Evolutionary conservation across 2,113 vertebrate genomes (phyloP).

Genomic region (Anolis sagrei): DNA sequence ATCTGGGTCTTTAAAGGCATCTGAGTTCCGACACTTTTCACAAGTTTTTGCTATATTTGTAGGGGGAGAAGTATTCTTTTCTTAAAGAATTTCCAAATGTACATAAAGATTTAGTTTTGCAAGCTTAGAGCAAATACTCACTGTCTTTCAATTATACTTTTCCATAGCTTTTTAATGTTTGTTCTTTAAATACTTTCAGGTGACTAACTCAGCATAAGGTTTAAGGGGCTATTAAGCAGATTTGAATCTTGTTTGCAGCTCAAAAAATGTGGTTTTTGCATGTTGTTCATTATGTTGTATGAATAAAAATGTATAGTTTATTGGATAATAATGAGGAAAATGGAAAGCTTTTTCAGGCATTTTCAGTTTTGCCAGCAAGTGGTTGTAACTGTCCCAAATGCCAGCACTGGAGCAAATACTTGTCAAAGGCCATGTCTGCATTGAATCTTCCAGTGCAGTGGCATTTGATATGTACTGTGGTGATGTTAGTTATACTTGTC

Average conservation of each 20-base stretch:
- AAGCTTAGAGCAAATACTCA: conserved; percentile 24
- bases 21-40: no score
- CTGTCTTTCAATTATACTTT: conserved; percentile 40
- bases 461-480: not conserved
- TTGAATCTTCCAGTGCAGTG: not conserved
- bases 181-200: conserved; percentile 41
- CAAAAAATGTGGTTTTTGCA: conserved; percentile 56
- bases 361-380: conserved; percentile 37
- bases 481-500: no score
- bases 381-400: not conserved
- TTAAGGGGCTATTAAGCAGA: conserved; percentile 65
- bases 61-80: no score
- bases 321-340: conserved; percentile 56
- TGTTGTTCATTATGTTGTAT: conserved; percentile 59
- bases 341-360: conserved; percentile 12
- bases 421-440: not conserved
- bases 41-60: no score
- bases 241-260: conserved; percentile 64
- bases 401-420: not conserved
- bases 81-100: not conserved
- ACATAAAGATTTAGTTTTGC: not conserved
- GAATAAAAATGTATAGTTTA: conserved; percentile 59
- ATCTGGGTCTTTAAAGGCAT: no score
- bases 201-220: conserved; percentile 65
- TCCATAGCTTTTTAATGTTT: conserved; percentile 50